Evolutionary conservation across 92 coral and sea anemone genomes (phyloP), one percentile per base, ranked within the genome.

Genomic region (Bergia sp.): DNA sequence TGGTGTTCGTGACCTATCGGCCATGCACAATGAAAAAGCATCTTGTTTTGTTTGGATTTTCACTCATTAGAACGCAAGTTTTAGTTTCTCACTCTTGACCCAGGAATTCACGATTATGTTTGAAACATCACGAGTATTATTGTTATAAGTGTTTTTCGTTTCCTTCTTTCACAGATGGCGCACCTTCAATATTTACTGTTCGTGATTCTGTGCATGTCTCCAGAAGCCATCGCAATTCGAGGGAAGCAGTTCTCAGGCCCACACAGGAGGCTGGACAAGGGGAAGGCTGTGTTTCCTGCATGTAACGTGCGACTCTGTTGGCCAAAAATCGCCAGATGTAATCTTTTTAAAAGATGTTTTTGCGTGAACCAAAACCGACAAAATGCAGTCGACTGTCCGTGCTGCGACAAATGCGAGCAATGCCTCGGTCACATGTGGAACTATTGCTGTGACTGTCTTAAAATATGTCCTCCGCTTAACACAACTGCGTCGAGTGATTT

Each of bases 371-470:
- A 57, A 4, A 43, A 57, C 57, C 15, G 39, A 67, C 38, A 57
- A 80, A 15, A 20, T 13, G 40, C 47, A 1, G 85, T 72, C 45
- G 23, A 86, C 23, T 92, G 96, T 75, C 37, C 78, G 12, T 93
- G 95, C 45, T 91, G 97, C 64, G 92, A 89, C 6, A 87, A 88
- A 61, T 94, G 97, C 64, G 83, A 88, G 50, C 86, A 86, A 75
- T 94, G 97, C 74, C 87, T 94, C 72, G 94, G 94, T 6, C 61
- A 77, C 64, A 86, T 89, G 41, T 94, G 97, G 97, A 89, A 21
- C 39, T 85, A 91, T 41, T 94, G 97, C 50, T 94, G 97, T 58
- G 92, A 78, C 45, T 94, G 97, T 18, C 87, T 94, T 5, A 95
- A 95, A 4, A 86, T 94, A 37, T 94, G 97, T 57, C 78, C 87